phyloP scores from a whole-genome alignment of 2,797 vertebrate genomes.

The Tiaroga cobitis region DNA sequence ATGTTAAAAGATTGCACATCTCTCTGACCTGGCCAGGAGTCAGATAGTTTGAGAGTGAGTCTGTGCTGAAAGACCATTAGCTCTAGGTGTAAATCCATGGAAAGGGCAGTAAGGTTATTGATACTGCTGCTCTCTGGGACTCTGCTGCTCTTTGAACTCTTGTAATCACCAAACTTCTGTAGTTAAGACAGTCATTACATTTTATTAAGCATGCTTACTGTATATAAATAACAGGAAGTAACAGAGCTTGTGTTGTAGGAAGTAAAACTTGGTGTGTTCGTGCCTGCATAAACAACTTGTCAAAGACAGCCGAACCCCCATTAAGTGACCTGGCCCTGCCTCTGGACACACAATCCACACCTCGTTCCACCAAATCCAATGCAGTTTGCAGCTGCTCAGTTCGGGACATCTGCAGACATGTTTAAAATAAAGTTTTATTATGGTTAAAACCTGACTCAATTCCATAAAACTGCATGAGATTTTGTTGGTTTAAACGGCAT shows the following conservation, averaged over 20 bases:
- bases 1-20: neutral
- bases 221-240: neutral
- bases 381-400: constrained; percentile 75
- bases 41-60: constrained; percentile 83
- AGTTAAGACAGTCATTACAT: constrained; percentile 20
- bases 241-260: neutral
- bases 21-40: constrained; percentile 72
- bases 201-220: neutral
- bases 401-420: constrained; percentile 41
- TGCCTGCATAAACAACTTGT: constrained; percentile 83
- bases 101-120: constrained; percentile 62
- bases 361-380: constrained; percentile 78
- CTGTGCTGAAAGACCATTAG: constrained; percentile 85
- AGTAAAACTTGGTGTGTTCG: constrained; percentile 14
- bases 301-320: constrained; percentile 74
- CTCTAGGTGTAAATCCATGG: constrained; percentile 87
- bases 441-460: neutral
- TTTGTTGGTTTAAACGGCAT: neutral
- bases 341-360: constrained; percentile 75
- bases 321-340: constrained; percentile 63
- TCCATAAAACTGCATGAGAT: neutral
- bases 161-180: constrained; percentile 49
- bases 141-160: constrained; percentile 33
- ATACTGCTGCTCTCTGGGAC: constrained; percentile 43
- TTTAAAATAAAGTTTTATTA: constrained; percentile 21